Percentiles rank a stretch among this genome's conserved stretches.
These are phyloP conservation scores for Zeus faber DNA, from an alignment of 2,113 vertebrate species.

Conservation along the genomic window DNA sequence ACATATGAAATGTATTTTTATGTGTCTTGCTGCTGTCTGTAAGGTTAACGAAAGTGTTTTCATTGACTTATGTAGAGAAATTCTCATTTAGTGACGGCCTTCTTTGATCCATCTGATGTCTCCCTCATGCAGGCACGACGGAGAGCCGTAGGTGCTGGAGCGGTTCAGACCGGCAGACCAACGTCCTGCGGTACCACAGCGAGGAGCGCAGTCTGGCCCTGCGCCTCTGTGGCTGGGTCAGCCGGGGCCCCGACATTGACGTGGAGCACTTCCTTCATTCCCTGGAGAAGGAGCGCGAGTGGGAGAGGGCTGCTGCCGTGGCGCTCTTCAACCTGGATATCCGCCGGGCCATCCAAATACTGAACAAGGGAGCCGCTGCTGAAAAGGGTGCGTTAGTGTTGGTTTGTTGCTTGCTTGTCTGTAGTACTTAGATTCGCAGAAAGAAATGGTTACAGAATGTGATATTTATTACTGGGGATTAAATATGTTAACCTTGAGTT, in stretches of 20 bases:
- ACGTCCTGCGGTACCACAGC: slow-evolving; percentile 84
- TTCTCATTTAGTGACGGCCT: too few species aligned
- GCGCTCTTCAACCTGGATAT: slow-evolving; percentile 97
- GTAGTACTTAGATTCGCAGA: too few species aligned
- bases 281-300: slow-evolving; percentile 91
- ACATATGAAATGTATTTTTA: too few species aligned
- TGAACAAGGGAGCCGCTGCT: slow-evolving; percentile 91
- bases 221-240: slow-evolving; percentile 95
- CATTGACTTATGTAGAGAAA: too few species aligned
- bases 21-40: too few species aligned
- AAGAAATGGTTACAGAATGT: too few species aligned
- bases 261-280: slow-evolving; percentile 88
- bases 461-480: too few species aligned
- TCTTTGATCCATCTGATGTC: too few species aligned
- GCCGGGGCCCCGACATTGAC: slow-evolving; percentile 84
- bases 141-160: slow-evolving; percentile 88
- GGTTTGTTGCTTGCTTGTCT: not conserved
- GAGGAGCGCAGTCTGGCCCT: slow-evolving; percentile 92
- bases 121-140: slow-evolving; percentile 77
- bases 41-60: too few species aligned
- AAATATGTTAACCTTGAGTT: too few species aligned
- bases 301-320: slow-evolving; percentile 94
- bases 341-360: slow-evolving; percentile 91
- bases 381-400: slow-evolving; percentile 80
- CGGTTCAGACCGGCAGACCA: slow-evolving; percentile 86